Conservation (phyloP, 1,140 invertebrate species). For the Lasaia peninsularis region DNA sequence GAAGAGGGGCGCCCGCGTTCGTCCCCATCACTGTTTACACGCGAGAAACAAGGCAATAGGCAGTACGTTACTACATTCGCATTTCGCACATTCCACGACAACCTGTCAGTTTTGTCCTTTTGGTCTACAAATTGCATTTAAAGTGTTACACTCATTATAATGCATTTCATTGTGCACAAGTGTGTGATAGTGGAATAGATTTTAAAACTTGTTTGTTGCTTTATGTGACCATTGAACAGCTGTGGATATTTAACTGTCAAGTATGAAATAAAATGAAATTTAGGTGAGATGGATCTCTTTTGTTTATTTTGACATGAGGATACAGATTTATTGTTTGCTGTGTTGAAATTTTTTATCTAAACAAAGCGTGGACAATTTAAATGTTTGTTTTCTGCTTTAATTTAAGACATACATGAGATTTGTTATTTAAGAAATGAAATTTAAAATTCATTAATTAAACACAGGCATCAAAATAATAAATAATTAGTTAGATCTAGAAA, state of each 20-base stretch:
- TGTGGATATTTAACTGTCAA: constrained; percentile 48
- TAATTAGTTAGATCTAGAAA: too few relatives aligned
- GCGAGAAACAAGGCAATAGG: constrained; percentile 23
- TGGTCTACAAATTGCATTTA: constrained; percentile 61
- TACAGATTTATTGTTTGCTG: too few relatives aligned
- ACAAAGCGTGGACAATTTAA: too few relatives aligned
- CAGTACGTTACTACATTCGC: constrained; percentile 50
- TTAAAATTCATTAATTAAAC: too few relatives aligned
- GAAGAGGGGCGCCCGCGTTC: constrained; percentile 48
- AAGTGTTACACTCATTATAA: constrained; percentile 46
- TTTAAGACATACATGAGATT: too few relatives aligned
- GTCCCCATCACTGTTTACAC: constrained; percentile 64
- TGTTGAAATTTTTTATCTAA: too few relatives aligned
- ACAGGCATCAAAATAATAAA: too few relatives aligned
- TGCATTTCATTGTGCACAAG: constrained; percentile 46
- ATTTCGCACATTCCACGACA: constrained; percentile 64
- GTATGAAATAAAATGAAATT: constrained; percentile 75
- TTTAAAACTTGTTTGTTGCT: constrained; percentile 22
- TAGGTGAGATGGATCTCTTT: constrained; percentile 47
- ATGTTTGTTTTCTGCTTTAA: too few relatives aligned
- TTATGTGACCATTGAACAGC: constrained; percentile 35
- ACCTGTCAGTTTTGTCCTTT: constrained; percentile 38
- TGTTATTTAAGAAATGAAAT: too few relatives aligned
- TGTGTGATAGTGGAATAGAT: constrained; percentile 35
- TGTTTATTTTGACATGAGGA: background rate